Base-by-base conservation (phyloP, 2,797 vertebrate species). In the Enteromius unitaeniatus region DNA sequence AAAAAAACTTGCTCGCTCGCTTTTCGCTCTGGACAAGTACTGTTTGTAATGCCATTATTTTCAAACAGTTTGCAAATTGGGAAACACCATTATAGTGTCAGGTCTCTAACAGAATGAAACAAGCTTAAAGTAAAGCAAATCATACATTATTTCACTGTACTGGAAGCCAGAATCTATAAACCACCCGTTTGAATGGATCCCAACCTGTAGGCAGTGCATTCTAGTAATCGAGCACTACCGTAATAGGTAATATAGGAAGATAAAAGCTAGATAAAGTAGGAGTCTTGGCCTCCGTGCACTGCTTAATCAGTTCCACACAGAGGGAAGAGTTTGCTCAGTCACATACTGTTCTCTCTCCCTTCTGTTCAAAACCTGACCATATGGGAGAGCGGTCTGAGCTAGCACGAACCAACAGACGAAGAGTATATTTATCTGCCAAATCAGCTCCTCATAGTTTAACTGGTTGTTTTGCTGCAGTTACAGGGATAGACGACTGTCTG, bases 221-320 rank as follows among this genome's bases (percentile, higher is more conserved):
- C 28, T 81, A 49, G 45, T 34, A 72, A 86, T 67, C 5, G 10
- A 55, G 49, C 69, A 86, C 75, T 79, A 82, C 86, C 86, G 11
- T 87, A 82, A 84, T 88, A 86, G 86, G 87, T 7, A 87, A 82
- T 69, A 72, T 68, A 70, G 79, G 62, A 88, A 86, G 78, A 80
- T 83, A 19, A 77, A 77, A 45, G 64, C 37, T 67, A 82, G 58
- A 79, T 77, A 81, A 75, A 80, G 78, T 28, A 73, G 75, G 40
- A 77, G 55, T 51, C 28, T 86, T 88, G 70, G 81, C 75, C 88
- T 76, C 31, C 14, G 21, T 69, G 65, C 53, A 75, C 79, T 31
- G 37, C 69, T 85, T 81, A 88, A 88, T 87, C 81, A 84, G 45
- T 86, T 87, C 82, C 88, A 86, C 70, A 82, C 58, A 55, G 64